These are phyloP conservation scores for Pteruthius melanotis DNA, from an alignment of 2,113 vertebrate genomes.

Conservation along the genomic window DNA sequence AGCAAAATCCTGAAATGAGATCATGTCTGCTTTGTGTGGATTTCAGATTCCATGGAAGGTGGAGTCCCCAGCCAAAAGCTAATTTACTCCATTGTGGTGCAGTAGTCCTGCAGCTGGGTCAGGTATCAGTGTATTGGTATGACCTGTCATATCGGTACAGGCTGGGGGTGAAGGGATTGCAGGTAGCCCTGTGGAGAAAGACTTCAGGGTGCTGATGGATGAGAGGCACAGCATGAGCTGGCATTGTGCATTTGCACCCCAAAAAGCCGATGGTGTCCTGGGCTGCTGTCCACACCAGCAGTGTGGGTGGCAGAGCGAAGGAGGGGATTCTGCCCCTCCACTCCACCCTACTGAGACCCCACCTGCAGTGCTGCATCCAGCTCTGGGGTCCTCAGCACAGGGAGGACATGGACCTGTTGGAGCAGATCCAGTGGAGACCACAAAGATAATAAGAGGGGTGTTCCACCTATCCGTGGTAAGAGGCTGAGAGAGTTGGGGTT, in stretches of 20 bases:
- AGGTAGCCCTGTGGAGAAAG: background rate
- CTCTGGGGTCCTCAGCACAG: background rate
- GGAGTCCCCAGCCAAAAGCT: background rate
- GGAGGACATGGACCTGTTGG: background rate
- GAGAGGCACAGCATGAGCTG: background rate
- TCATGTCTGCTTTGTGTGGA: slow-evolving; percentile 38
- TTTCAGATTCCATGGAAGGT: background rate
- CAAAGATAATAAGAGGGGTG: background rate
- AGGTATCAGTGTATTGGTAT: too few relatives aligned
- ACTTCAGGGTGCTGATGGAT: background rate
- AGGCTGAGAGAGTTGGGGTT: background rate
- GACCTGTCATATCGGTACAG: too few relatives aligned
- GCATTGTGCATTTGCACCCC: background rate
- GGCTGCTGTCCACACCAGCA: background rate
- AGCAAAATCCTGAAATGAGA: slow-evolving; percentile 31
- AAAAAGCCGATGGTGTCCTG: rapidly evolving
- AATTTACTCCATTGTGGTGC: background rate
- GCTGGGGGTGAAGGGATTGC: background rate
- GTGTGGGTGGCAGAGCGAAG: rapidly evolving
- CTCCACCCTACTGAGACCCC: background rate
- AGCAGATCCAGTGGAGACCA: background rate
- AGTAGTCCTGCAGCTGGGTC: background rate
- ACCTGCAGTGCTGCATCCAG: background rate
- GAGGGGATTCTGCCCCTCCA: background rate
- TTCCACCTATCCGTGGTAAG: background rate